Conservation (phyloP, 2,888 invertebrate species). For the Drosophila monieri region DNA sequence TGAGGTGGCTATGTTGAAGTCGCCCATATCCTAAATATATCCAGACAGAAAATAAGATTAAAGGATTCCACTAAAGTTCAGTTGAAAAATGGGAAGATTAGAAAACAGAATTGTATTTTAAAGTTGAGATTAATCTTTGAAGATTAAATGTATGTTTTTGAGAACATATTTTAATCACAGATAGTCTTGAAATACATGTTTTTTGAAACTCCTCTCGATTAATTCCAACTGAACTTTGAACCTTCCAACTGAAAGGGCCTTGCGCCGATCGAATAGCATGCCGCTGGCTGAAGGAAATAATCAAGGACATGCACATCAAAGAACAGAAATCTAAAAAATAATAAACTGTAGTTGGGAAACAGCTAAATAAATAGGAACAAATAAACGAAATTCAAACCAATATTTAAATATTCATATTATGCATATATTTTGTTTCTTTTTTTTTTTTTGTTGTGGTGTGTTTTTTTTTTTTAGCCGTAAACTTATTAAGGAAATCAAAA, state of each 20-base stretch:
- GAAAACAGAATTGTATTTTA: no score
- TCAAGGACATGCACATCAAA: conserved; percentile 44
- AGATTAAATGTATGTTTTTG: background rate
- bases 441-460: conserved; percentile 21
- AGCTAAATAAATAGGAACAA: conserved; percentile 43
- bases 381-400: conserved; percentile 61
- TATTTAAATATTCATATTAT: conserved; percentile 65
- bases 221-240: conserved; percentile 18
- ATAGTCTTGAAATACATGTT: conserved; percentile 8
- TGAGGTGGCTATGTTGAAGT: conserved; percentile 87
- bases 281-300: conserved; percentile 41
- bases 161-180: conserved; percentile 11
- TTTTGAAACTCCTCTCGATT: conserved; percentile 2
- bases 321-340: conserved; percentile 39
- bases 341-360: conserved; percentile 31
- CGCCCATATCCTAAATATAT: conserved; percentile 85
- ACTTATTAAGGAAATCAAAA: conserved; percentile 75
- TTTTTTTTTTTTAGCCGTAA: conserved; percentile 53
- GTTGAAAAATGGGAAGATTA: background rate
- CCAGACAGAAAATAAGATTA: conserved; percentile 31
- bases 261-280: conserved; percentile 36
- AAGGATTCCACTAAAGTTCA: conserved; percentile 11
- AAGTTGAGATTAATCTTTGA: background rate
- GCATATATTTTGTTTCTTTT: conserved; percentile 51
- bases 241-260: background rate